Conservation (phyloP, 2,113 vertebrate species). For the Sula dactylatra region DNA sequence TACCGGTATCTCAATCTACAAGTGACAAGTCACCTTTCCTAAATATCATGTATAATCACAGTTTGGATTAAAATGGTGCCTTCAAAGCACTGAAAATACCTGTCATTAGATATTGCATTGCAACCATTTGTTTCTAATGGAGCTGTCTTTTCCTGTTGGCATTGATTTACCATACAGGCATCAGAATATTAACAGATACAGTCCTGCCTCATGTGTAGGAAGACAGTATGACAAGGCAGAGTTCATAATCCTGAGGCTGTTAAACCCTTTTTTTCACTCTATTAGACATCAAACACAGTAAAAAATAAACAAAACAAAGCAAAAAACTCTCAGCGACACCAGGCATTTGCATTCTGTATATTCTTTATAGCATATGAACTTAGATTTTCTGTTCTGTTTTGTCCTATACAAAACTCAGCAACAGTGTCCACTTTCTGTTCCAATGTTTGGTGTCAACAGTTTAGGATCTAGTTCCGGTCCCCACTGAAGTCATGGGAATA, state of each 20-base stretch:
- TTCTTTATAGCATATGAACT: background rate
- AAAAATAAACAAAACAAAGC: background rate
- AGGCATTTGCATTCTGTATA: background rate
- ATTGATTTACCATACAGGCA: background rate
- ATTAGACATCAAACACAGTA: background rate
- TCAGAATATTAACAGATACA: background rate
- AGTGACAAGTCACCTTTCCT: background rate
- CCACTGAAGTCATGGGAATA: constrained; percentile 51
- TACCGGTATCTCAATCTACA: background rate
- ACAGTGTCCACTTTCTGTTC: background rate
- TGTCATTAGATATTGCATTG: background rate
- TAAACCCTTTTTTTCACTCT: background rate
- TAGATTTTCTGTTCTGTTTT: background rate
- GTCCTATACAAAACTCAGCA: background rate
- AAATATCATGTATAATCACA: background rate
- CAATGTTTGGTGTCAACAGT: constrained; percentile 11
- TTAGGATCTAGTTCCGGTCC: constrained; percentile 22
- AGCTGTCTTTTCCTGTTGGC: constrained; percentile 14
- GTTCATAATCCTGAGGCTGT: background rate
- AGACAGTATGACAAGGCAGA: background rate
- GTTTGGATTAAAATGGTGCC: background rate
- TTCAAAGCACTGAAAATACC: background rate
- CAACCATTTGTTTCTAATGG: constrained; percentile 21
- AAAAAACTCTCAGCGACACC: background rate
- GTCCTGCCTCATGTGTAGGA: background rate